A percentile compares a stretch with the other conserved stretches of the same genome.
Evolutionary conservation across 2,888 invertebrate species (phyloP).

Genomic region (Cantharis lateralis): DNA sequence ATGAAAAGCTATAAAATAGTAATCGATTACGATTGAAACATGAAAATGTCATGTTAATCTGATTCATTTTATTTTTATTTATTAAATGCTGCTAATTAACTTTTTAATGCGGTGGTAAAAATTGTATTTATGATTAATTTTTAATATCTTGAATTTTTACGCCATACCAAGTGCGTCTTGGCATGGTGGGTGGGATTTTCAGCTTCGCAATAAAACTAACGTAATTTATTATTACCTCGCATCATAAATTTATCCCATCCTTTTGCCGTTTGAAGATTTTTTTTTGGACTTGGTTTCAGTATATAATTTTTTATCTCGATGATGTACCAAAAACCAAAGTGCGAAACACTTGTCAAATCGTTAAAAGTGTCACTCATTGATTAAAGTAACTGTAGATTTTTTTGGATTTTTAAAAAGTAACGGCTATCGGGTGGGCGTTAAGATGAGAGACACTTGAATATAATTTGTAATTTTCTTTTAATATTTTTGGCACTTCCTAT

Average conservation of each 20-base stretch:
- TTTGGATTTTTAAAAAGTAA: not conserved
- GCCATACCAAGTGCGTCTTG: not conserved
- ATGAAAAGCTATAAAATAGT: not conserved
- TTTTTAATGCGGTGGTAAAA: not conserved
- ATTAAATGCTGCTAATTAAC: not conserved
- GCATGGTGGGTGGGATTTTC: conserved; percentile 26
- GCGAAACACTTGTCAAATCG: not conserved
- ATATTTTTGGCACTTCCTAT: not conserved
- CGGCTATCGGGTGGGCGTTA: not conserved
- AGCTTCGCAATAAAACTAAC: conserved; percentile 9
- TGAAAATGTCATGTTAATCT: not conserved
- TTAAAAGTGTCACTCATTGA: not conserved
- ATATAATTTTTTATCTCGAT: not conserved
- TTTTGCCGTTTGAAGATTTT: conserved; percentile 1
- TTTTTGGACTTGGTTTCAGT: not conserved
- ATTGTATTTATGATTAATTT: not conserved
- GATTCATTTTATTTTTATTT: not conserved
- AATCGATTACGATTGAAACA: not conserved
- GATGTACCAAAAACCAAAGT: not conserved
- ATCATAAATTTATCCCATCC: conserved; percentile 19
- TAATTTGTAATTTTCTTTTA: not conserved
- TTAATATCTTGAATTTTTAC: not conserved
- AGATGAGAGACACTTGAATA: not conserved
- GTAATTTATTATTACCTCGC: conserved; percentile 24
- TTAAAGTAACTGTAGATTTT: not conserved